Conservation (phyloP, 2,888 invertebrate genomes). For the Latheticus oryzae region DNA sequence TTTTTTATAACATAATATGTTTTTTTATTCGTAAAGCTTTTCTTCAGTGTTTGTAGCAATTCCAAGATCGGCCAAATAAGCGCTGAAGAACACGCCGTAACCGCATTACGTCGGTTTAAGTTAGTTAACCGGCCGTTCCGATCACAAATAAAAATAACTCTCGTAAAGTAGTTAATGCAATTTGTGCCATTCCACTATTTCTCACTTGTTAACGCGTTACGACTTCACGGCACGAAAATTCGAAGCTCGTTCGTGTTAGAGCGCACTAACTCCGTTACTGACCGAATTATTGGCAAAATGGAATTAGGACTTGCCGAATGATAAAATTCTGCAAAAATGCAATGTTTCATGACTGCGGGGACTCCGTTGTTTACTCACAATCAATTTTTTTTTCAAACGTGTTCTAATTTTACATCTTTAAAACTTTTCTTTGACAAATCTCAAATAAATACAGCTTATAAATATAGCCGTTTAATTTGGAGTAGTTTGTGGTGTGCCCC, state of each 20-base stretch:
- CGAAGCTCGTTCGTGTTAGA: constrained; percentile 25
- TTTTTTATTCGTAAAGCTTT: constrained; percentile 13
- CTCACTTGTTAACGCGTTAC: constrained; percentile 42
- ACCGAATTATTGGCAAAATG: constrained; percentile 48
- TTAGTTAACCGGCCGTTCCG: constrained; percentile 46
- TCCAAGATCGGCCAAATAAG: constrained; percentile 33
- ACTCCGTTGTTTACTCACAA: no score
- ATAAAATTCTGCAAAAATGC: no score
- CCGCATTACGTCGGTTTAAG: constrained; percentile 33
- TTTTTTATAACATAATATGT: no score
- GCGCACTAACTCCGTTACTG: constrained; percentile 45
- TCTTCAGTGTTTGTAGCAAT: constrained; percentile 15
- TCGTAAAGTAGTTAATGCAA: constrained; percentile 53
- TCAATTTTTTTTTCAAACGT: no score
- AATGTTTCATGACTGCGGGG: no score
- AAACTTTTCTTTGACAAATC: no score
- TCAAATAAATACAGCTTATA: no score
- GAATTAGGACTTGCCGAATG: no score
- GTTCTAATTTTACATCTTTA: no score
- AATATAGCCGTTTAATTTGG: no score
- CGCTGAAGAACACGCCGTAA: constrained; percentile 25
- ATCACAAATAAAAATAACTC: constrained; percentile 59
- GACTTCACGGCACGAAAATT: constrained; percentile 35
- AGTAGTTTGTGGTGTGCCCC: no score
- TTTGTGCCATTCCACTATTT: constrained; percentile 46